phyloP scores from a whole-genome alignment of 2,797 vertebrate genomes.

The Mormyrops attenuatus region DNA sequence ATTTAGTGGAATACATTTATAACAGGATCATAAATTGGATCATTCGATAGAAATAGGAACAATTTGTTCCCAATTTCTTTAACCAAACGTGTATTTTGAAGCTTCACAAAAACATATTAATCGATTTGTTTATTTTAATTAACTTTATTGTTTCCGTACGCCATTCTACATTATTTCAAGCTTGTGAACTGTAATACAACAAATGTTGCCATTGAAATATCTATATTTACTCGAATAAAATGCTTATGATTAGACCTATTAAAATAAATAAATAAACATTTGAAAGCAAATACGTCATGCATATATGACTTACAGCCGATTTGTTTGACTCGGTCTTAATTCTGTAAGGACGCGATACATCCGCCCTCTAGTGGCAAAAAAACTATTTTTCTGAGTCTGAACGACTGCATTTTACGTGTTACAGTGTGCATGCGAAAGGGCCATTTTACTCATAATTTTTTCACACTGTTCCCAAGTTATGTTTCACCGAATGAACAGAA shows the following conservation, averaged over 20 bases:
- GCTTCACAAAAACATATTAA: not conserved
- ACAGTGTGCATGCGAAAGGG: not conserved
- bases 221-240: not conserved
- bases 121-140: not conserved
- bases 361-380: slow-evolving; percentile 7
- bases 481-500: not conserved
- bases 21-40: not conserved
- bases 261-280: not conserved
- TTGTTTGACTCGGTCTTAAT: not conserved
- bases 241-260: not conserved
- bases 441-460: not conserved
- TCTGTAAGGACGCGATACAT: not conserved
- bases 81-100: not conserved
- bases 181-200: too few relatives aligned
- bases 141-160: not conserved
- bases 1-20: not conserved
- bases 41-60: not conserved
- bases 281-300: not conserved
- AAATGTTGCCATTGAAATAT: not conserved
- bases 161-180: not conserved
- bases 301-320: not conserved
- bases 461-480: not conserved
- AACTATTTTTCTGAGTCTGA: not conserved
- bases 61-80: not conserved
- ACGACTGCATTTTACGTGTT: too few relatives aligned